Evolutionary conservation across 2,113 vertebrate genomes (phyloP).

Genomic region (Hippocampus comes): DNA sequence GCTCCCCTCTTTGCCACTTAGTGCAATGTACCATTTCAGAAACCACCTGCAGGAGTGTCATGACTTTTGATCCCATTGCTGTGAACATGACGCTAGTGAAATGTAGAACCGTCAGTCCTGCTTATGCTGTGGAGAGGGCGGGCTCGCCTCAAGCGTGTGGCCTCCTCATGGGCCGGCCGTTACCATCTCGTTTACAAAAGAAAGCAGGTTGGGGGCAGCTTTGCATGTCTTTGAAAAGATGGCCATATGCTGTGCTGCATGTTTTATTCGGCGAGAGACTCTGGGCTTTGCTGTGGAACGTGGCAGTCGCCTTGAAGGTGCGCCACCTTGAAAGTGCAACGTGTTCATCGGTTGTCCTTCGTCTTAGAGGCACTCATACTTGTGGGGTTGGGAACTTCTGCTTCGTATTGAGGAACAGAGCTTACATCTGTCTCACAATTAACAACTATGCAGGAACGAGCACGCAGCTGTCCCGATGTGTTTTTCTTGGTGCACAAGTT

Average conservation of each 20-base stretch:
- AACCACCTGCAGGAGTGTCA: slow-evolving; percentile 29
- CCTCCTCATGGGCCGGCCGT: neutral
- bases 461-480: slow-evolving; percentile 18
- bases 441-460: slow-evolving; percentile 55
- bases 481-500: slow-evolving; percentile 17
- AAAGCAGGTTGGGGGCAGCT: slow-evolving; percentile 14
- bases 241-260: slow-evolving; percentile 20
- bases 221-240: slow-evolving; percentile 27
- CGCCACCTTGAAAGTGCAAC: slow-evolving; percentile 3
- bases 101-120: slow-evolving; percentile 14
- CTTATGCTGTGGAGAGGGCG: slow-evolving; percentile 9
- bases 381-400: slow-evolving; percentile 6
- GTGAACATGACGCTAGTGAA: slow-evolving; percentile 34
- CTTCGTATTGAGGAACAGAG: slow-evolving; percentile 11
- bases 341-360: neutral
- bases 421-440: slow-evolving; percentile 8
- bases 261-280: slow-evolving; percentile 14
- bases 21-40: slow-evolving; percentile 62
- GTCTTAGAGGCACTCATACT: neutral
- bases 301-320: slow-evolving; percentile 1
- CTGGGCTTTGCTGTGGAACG: slow-evolving; percentile 22
- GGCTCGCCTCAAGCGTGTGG: neutral
- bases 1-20: slow-evolving; percentile 12
- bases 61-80: slow-evolving; percentile 35
- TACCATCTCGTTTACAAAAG: slow-evolving; percentile 4